Base-by-base conservation (phyloP, 2,113 vertebrate genomes). In the Cephalopterus ornatus region DNA sequence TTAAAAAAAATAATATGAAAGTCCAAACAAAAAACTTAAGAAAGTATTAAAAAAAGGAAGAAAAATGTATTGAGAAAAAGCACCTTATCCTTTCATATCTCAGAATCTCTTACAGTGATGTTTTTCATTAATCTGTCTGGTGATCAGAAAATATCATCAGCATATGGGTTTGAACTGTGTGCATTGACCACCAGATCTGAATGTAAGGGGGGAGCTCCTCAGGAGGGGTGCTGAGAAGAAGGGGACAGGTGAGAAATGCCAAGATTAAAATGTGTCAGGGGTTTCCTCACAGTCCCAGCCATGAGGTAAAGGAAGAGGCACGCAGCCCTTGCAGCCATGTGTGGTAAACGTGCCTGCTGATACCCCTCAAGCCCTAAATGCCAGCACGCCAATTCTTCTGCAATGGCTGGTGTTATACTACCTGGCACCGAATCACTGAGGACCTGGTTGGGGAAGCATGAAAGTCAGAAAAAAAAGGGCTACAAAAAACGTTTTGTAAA, bases 291-390 rank as follows among this genome's bases (percentile, higher is more conserved):
- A 58, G 30, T 30, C 22, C 11, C 39, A 67, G 16, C 3, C 32
- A n/a, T 1, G 24, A 70, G 21, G 24, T 11, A 61, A 23, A 52
- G n/a, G 32, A 39, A 41, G 32, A 52, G 26, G 15, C 46, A n/a
- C 0, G 0, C 14, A 56, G 67, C 18, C 41, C 11, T 79, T 2
- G 0, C 33, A 47, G 37, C 22, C 5, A 1, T 0, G 0, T 13
- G 35, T 2, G 5, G 21, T 27, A 63, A 88, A 50, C 1, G 0
- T 44, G 8, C 28, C 44, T 61, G 56, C 42, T 58, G 39, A 55
- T 14, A n/a, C 0, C 12, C 5, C n/a, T 33, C 30, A 28, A 28
- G 17, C 13, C n/a, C 68, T 11, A 52, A 37, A 41, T 9, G 35
- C 37, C 58, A 61, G 30, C 41, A 14, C 4, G 33, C 27, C 65